Base-by-base conservation (phyloP, 2,797 vertebrate genomes). In the Anas bernieri region DNA sequence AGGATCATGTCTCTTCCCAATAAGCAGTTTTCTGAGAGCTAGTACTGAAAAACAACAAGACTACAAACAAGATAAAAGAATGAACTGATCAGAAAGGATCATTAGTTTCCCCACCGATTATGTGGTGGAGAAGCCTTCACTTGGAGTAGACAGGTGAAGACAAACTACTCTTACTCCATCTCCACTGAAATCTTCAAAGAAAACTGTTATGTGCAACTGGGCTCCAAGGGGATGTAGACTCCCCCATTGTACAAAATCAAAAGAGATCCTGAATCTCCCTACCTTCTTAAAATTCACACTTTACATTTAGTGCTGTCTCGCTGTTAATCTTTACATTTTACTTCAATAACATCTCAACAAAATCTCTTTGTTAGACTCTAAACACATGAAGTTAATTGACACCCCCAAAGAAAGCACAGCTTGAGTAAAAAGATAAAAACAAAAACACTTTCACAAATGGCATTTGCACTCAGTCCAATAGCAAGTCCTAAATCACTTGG, bases 161-260 rank as follows among this genome's bases (percentile, higher is more conserved):
- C 25, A 63, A 67, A 20, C 12, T n/a, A 6, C 26, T 37, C 18
- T 56, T 61, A 37, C n/a, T 67, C 13, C 35, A 55, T 21, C 7
- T 63, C 50, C 52, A 83, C 39, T 72, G 64, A 18, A 70, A 56
- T 2, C 6, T 12, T 15, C 15, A 48, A 70, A 33, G 26, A 37
- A 79, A 56, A 9, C 25, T 28, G 15, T 6, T 26, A 7, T 5
- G 1, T 33, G 6, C 14, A 61, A 6, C 1, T 3, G 1, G 16
- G 50, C 6, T 74, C 17, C 28, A 12, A 26, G 11, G 33, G 30
- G 21, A 12, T 62, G 9, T 61, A 81, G 80, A 45, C 1, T 22
- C 1, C 1, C 7, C 5, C 1, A 0, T 12, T 54, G 2, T 46
- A 67, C 15, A 14, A 77, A 72, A 52, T 35, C 7, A 84, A 33